phyloP scores from a whole-genome alignment of 2,797 vertebrate species.

The Cossypha caffra region DNA sequence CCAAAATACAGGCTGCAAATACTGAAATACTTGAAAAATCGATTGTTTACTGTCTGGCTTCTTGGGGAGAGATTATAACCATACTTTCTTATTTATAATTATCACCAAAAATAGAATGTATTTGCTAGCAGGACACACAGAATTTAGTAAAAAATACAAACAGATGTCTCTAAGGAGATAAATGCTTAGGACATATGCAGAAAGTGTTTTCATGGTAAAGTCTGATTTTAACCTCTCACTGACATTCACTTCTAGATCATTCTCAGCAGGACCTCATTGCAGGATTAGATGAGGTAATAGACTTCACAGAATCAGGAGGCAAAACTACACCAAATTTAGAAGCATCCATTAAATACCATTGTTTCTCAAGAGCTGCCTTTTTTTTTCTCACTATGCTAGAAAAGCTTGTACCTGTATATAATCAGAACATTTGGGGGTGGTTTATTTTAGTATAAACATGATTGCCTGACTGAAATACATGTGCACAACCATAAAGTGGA shows the following conservation, averaged over 20 bases:
- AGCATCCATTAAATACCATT: neutral
- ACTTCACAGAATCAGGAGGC: neutral
- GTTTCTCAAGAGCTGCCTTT: neutral
- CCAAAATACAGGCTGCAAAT: neutral
- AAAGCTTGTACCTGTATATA: neutral
- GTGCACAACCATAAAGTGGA: neutral
- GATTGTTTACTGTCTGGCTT: neutral
- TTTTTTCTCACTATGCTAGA: neutral
- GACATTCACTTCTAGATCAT: neutral
- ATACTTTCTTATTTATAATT: neutral
- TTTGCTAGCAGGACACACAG: neutral
- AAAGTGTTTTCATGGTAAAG: neutral
- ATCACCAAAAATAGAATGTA: neutral
- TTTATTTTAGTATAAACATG: conserved; percentile 47
- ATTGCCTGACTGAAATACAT: neutral
- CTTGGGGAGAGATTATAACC: neutral
- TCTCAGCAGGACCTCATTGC: neutral
- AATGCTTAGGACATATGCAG: neutral
- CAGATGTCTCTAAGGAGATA: neutral
- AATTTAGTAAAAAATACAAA: neutral
- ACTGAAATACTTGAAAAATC: neutral
- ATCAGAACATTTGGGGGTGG: conserved; percentile 7
- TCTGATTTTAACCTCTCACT: neutral
- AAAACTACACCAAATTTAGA: neutral
- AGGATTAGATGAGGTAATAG: neutral